Conservation (phyloP, 2,888 invertebrate species). For the Nasonia oneida region DNA sequence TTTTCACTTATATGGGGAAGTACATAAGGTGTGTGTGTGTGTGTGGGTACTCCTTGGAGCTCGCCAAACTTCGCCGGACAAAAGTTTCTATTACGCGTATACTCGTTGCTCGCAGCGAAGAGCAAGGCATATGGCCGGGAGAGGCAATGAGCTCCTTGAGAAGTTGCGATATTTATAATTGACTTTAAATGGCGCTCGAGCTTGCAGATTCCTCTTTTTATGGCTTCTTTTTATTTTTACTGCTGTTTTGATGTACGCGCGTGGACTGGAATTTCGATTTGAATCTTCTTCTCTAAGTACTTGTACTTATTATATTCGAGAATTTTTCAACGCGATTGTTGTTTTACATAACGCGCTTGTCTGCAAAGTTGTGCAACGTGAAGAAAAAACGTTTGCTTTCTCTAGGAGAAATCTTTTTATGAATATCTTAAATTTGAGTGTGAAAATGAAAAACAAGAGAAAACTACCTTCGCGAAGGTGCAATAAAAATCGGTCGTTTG, state of each 20-base stretch:
- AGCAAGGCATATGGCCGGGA: background rate
- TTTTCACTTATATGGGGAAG: slow-evolving; percentile 34
- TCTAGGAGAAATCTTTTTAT: slow-evolving; percentile 38
- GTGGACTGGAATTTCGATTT: slow-evolving; percentile 1
- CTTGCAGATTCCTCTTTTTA: slow-evolving; percentile 41
- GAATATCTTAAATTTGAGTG: slow-evolving; percentile 41
- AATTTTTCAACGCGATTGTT: background rate
- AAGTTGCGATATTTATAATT: slow-evolving; percentile 51
- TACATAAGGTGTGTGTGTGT: background rate
- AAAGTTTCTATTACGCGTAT: slow-evolving; percentile 48
- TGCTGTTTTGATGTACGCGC: background rate
- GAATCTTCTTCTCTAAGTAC: background rate
- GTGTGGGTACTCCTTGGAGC: background rate
- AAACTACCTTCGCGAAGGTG: background rate
- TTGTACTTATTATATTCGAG: background rate
- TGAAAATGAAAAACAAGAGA: slow-evolving; percentile 32
- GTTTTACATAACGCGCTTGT: slow-evolving; percentile 8
- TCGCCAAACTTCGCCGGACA: slow-evolving; percentile 41
- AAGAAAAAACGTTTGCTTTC: slow-evolving; percentile 39
- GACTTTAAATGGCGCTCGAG: slow-evolving; percentile 50
- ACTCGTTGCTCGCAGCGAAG: background rate
- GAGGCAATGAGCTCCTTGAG: slow-evolving; percentile 28
- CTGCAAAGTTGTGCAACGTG: background rate
- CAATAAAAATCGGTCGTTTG: slow-evolving; percentile 15
- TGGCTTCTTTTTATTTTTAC: background rate